Conservation (phyloP, 2,888 invertebrate genomes). For the Nephrotoma guestfalica region DNA sequence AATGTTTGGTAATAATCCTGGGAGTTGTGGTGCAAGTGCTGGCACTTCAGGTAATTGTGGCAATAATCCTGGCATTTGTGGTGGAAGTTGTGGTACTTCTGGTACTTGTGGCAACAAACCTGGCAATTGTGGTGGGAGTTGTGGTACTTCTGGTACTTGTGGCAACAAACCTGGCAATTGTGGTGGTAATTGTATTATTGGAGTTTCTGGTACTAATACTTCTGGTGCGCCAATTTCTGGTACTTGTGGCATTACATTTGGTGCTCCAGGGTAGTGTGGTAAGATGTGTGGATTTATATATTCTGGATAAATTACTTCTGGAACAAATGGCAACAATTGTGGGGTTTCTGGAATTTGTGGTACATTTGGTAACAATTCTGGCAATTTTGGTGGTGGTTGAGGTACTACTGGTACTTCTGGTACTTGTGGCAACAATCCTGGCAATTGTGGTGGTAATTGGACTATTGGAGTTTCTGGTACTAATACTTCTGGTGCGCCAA, state of each 20-base stretch:
- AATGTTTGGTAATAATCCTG: neutral
- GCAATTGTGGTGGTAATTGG: neutral
- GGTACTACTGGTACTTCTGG: neutral
- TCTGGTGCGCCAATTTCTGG: neutral
- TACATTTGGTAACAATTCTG: neutral
- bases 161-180: neutral
- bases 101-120: neutral
- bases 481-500: neutral
- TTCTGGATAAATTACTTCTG: neutral
- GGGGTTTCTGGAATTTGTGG: neutral
- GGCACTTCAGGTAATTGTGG: neutral
- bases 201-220: neutral
- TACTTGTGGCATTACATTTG: neutral
- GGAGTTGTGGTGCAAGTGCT: neutral
- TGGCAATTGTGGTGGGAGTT: neutral
- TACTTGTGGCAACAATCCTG: neutral
- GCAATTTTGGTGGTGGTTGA: neutral
- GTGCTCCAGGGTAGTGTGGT: neutral
- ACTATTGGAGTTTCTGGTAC: neutral
- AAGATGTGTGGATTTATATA: neutral
- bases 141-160: neutral
- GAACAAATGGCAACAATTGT: too few species aligned
- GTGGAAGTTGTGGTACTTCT: neutral
- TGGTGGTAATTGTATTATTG: neutral
- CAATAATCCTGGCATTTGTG: neutral